Base-by-base conservation (phyloP, 2,888 invertebrate species). In the Osedax fenrisi region DNA sequence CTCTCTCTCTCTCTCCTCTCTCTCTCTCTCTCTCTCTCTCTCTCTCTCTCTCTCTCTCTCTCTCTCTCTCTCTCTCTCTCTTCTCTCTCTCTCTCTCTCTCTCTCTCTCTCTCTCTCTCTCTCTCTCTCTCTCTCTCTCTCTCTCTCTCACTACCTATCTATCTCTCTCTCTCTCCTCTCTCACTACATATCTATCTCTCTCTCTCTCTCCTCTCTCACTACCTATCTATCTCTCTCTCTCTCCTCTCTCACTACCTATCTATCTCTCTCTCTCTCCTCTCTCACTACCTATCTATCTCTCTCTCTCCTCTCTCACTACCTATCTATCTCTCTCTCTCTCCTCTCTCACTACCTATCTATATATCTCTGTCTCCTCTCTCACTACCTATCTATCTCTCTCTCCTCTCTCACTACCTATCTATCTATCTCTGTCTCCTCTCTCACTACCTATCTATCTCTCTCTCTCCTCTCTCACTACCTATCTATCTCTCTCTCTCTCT, bases 1-100 rank as follows among this genome's bases (percentile, higher is more conserved):
- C 64, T n/a, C 22, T 64, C 64, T 64, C 64, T n/a, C 22, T 64
- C 23, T 23, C 23, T n/a, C 64, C 64, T 64, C 64, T n/a, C 64
- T 64, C 64, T 64, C 64, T n/a, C 64, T 64, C 64, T 64, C 64
- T n/a, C 64, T 64, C 64, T 13, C 21, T n/a, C 22, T 64, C 64
- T n/a, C n/a, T n/a, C n/a, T n/a, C n/a, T n/a, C n/a, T n/a, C n/a
- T n/a, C n/a, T n/a, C n/a, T n/a, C n/a, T n/a, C n/a, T n/a, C n/a
- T n/a, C n/a, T n/a, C n/a, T n/a, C n/a, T n/a, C n/a, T n/a, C n/a
- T n/a, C n/a, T n/a, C n/a, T n/a, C n/a, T n/a, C n/a, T n/a, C n/a
- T n/a, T n/a, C n/a, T n/a, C n/a, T 41, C 41, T 17, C 41, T 41
- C 41, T 41, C 41, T 17, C 41, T 41, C 41, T 41, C 41, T 17